Evolutionary conservation across 2,888 invertebrate genomes (phyloP).

Genomic region (Anorthoa munda): DNA sequence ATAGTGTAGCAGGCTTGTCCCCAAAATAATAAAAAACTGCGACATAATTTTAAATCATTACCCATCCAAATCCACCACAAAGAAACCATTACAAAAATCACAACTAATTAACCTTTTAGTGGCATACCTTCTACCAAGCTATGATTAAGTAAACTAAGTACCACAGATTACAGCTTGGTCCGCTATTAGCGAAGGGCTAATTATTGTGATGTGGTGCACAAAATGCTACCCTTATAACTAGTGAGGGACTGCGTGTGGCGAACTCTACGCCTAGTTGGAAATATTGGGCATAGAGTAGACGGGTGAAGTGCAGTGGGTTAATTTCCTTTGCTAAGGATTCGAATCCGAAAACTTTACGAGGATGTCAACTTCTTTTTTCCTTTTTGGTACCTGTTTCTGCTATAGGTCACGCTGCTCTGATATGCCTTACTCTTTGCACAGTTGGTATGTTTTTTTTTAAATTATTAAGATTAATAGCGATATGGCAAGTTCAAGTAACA

Average conservation of each 20-base stretch:
- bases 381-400: too few relatives aligned
- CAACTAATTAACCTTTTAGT: slow-evolving; percentile 32
- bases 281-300: slow-evolving; percentile 53
- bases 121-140: slow-evolving; percentile 15
- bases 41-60: too few relatives aligned
- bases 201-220: slow-evolving; percentile 78
- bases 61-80: too few relatives aligned
- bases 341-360: neutral
- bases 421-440: too few relatives aligned
- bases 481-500: too few relatives aligned
- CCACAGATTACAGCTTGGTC: slow-evolving; percentile 75
- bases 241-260: slow-evolving; percentile 69
- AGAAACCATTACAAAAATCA: slow-evolving; percentile 9
- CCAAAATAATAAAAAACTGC: too few relatives aligned
- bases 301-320: slow-evolving; percentile 5
- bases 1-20: too few relatives aligned
- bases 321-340: neutral
- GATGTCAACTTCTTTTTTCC: neutral
- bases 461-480: too few relatives aligned
- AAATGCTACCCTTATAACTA: slow-evolving; percentile 78
- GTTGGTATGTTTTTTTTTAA: too few relatives aligned
- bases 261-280: slow-evolving; percentile 77
- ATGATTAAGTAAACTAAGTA: slow-evolving; percentile 76
- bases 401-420: too few relatives aligned
- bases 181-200: slow-evolving; percentile 83